phyloP scores from a whole-genome alignment of 2,888 invertebrate species.

The Strigamia maritima region DNA sequence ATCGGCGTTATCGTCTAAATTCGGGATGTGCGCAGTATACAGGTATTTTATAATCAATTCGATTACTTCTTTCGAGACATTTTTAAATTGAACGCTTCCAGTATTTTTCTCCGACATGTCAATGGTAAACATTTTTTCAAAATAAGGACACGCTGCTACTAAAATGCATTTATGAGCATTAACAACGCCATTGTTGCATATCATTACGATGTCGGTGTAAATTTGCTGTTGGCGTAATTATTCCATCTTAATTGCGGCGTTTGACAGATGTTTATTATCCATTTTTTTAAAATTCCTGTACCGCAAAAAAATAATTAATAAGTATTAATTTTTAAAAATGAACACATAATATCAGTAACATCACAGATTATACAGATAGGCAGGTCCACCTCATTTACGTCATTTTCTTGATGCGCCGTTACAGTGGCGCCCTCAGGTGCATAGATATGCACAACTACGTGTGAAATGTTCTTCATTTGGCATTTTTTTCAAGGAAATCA shows the following conservation, averaged over 20 bases:
- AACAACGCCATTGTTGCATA: not conserved
- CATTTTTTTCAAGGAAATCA: no score
- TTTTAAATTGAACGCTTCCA: not conserved
- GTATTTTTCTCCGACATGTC: not conserved
- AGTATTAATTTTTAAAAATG: no score
- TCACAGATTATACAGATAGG: no score
- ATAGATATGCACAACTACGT: no score
- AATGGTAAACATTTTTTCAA: not conserved
- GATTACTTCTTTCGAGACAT: not conserved
- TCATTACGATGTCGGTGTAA: not conserved
- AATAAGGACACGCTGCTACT: not conserved
- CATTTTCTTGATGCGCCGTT: no score
- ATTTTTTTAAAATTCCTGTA: no score
- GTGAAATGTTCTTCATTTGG: no score
- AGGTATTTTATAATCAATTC: not conserved
- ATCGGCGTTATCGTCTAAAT: not conserved
- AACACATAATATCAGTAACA: no score
- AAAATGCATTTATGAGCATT: not conserved
- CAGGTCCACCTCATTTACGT: no score
- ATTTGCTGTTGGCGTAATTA: not conserved
- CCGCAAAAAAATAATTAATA: no score
- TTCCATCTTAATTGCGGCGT: not conserved
- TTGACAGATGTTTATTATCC: not conserved
- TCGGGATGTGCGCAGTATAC: not conserved
- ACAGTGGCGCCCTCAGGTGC: no score